phyloP scores from a whole-genome alignment of 92 coral and sea anemone species.

The Blastomussa wellsi region DNA sequence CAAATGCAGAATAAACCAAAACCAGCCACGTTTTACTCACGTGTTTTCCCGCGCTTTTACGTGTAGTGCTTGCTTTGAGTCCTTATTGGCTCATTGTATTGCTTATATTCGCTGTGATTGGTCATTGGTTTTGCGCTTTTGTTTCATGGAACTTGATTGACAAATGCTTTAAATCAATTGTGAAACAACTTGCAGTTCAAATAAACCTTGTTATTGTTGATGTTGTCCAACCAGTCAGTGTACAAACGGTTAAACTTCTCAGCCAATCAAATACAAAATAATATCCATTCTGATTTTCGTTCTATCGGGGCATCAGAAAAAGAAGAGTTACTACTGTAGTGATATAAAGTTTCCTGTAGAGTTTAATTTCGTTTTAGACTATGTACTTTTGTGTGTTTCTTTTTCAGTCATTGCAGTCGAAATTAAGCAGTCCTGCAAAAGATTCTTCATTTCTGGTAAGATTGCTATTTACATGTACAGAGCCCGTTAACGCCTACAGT shows the following conservation, averaged over 20 bases:
- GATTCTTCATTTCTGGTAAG: constrained; percentile 38
- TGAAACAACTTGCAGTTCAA: too few relatives aligned
- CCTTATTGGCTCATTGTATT: not conserved
- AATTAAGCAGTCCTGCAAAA: constrained; percentile 13
- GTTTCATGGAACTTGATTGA: not conserved
- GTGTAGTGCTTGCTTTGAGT: not conserved
- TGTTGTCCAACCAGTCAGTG: too few relatives aligned
- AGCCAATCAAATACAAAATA: too few relatives aligned
- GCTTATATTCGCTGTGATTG: not conserved
- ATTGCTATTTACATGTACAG: not conserved
- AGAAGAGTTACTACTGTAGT: not conserved
- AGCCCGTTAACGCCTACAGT: not conserved
- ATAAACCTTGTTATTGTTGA: too few relatives aligned
- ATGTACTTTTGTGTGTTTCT: not conserved
- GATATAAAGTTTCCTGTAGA: not conserved
- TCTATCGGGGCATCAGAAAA: too few relatives aligned
- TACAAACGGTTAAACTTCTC: too few relatives aligned
- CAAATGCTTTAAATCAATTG: too few relatives aligned
- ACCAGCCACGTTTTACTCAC: not conserved
- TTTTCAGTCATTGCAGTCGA: constrained; percentile 44
- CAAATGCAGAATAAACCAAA: too few relatives aligned
- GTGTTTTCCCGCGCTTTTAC: too few relatives aligned
- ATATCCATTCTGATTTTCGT: too few relatives aligned
- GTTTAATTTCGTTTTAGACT: not conserved
- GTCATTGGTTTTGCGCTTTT: not conserved